phyloP scores from a whole-genome alignment of 2,113 vertebrate genomes.

The Ammospiza caudacuta region DNA sequence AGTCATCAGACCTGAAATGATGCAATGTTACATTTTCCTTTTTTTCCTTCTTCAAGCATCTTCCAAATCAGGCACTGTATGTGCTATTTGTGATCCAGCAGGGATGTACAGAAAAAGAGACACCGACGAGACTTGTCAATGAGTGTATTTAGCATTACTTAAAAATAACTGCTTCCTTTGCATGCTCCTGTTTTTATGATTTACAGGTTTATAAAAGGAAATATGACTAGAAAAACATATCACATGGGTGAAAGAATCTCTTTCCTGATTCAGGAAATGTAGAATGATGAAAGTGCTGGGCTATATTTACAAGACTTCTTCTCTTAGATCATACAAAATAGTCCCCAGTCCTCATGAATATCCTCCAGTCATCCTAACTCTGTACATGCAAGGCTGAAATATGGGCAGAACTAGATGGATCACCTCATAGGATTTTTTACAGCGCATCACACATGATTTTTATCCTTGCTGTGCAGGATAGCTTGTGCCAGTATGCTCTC shows the following conservation, averaged over 20 bases:
- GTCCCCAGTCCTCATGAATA: background rate
- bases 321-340: background rate
- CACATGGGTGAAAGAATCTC: background rate
- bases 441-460: too few species aligned
- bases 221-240: background rate
- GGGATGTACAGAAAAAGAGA: slow-evolving; percentile 58
- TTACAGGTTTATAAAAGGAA: slow-evolving; percentile 59
- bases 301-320: background rate
- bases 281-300: slow-evolving; percentile 15
- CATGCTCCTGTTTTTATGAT: slow-evolving; percentile 55
- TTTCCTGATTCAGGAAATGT: slow-evolving; percentile 1
- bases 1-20: background rate
- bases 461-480: background rate
- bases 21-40: background rate
- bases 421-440: background rate
- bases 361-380: background rate
- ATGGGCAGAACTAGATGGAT: background rate
- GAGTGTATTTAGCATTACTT: slow-evolving; percentile 59
- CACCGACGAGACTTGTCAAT: slow-evolving; percentile 54
- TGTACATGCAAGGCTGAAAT: background rate
- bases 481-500: background rate
- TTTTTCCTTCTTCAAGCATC: background rate
- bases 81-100: slow-evolving; percentile 58
- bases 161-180: slow-evolving; percentile 68
- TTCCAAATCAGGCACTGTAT: slow-evolving; percentile 29